Evolutionary conservation across 2,888 invertebrate genomes (phyloP), one percentile per base, ranked within the genome.

Genomic region (Vanessa cardui): DNA sequence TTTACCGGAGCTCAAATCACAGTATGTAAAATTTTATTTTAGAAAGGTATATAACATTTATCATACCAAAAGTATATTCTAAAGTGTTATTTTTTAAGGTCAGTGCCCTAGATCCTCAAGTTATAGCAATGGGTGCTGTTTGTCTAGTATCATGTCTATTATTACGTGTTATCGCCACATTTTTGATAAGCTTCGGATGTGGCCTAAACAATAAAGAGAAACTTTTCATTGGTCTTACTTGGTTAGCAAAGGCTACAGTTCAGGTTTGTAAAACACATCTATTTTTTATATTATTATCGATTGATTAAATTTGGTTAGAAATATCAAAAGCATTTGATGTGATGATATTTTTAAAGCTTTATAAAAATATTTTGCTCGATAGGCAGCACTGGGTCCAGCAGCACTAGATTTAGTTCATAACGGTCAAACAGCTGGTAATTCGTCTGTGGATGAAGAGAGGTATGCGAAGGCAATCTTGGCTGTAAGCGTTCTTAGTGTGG

Each of bases 181-280:
- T 95, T 56, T 64, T 95, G 0, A 90, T 95, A 0, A 94, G 95
- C 20, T 94, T 95, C 66, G 95, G 96, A 2, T 95, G 96, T 65
- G 95, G 95, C 46, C 89, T 98, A 39, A 97, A 96, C 80, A 85
- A 94, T 50, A 97, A 96, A 80, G 98, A 98, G 82, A 96, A 96
- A 78, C 82, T 97, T 12, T 98, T 98, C 80, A 95, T 97, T 64
- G 94, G 97, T 0, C 83, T 98, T 1, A 95, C 97, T 1, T 97
- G 97, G 95, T 94, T 97, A 90, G 96, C 98, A 0, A 98, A 98
- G 88, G 98, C 98, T 20, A 98, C 98, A 16, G 98, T 98, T 1
- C 98, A 97, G 94, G 97, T 95, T 88, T 77, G 61, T 73, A 56
- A 16, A 16, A 31, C 5, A n/a, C 26, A 2, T 26, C 2, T 26